Base-by-base conservation (phyloP, 2,888 invertebrate genomes). In the Druceiella hillmani region DNA sequence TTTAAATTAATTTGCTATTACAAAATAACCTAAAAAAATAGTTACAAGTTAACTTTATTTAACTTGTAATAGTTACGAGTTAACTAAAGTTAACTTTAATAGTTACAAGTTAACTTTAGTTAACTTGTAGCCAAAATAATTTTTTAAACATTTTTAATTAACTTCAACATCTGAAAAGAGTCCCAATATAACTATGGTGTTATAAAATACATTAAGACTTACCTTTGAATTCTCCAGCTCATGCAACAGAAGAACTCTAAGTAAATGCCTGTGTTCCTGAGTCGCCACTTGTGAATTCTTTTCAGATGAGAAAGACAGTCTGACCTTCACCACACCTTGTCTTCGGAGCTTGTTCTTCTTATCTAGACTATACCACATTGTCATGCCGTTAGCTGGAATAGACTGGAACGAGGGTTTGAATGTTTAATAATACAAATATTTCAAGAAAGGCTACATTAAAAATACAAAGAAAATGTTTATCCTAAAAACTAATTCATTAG, bases 321-420 rank as follows among this genome's bases (percentile, higher is more conserved):
- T 77, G 14, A 97, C 75, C 57, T 88, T 83, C 7, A 98, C 78
- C 24, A 90, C 84, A 3, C 98, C 98, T 47, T 92, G 88, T 17
- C 88, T 78, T 47, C 84, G 86, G 3, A 85, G 73, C 57, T 87
- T 86, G 55, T 83, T 83, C 54, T 81, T 85, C 57, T 87, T 88
- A 55, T 93, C 91, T 35, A 98, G 68, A 52, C 83, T 79, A 59
- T 87, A 92, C 94, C 95, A 98, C 69, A 86, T 84, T 24, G 86
- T 85, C 65, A 89, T 78, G 0, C 95, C 98, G n/a, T 85, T 81
- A 1, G 93, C 87, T 7, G 97, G 95, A 55, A 98, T 85, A 27
- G 89, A 86, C 91, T 87, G 61, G 15, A 66, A 60, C 35, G 3
- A 10, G n/a, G n/a, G n/a, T n/a, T n/a, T n/a, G n/a, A n/a, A n/a